Percentiles rank a stretch among this genome's conserved stretches.
These are phyloP conservation scores for Tragelaphus scriptus DNA, from an alignment of 2,113 vertebrate genomes.

Conservation along the genomic window DNA sequence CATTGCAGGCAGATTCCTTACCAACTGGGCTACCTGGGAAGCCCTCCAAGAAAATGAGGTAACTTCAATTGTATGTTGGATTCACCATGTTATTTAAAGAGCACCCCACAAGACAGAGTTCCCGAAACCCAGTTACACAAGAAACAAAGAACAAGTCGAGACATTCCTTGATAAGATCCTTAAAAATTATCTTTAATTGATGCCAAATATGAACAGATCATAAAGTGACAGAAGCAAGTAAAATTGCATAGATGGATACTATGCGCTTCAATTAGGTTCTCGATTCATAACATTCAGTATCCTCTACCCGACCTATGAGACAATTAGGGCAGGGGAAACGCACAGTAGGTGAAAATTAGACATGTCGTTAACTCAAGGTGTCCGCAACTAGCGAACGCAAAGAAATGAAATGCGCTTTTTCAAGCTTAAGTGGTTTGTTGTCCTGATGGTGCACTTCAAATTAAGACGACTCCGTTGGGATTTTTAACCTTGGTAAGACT, in stretches of 20 bases:
- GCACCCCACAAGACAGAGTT: neutral
- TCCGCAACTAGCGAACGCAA: slow-evolving; percentile 68
- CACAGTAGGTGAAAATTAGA: slow-evolving; percentile 70
- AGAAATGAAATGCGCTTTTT: slow-evolving; percentile 68
- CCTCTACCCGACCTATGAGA: slow-evolving; percentile 74
- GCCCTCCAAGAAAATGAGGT: neutral
- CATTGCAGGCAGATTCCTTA: neutral
- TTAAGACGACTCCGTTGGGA: slow-evolving; percentile 50
- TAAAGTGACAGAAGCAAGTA: slow-evolving; percentile 89
- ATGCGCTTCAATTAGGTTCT: slow-evolving; percentile 88
- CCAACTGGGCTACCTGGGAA: neutral
- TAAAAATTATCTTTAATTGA: slow-evolving; percentile 94
- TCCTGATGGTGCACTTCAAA: slow-evolving; percentile 79
- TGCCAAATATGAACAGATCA: slow-evolving; percentile 91
- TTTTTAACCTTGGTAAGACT: slow-evolving; percentile 62
- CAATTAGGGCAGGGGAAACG: slow-evolving; percentile 67
- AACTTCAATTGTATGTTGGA: neutral
- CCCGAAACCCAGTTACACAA: slow-evolving; percentile 60
- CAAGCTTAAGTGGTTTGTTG: slow-evolving; percentile 80
- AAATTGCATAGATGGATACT: slow-evolving; percentile 93
- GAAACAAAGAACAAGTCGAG: slow-evolving; percentile 81
- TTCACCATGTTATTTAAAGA: neutral
- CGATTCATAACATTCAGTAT: slow-evolving; percentile 79
- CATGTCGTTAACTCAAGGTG: slow-evolving; percentile 74
- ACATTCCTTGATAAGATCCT: slow-evolving; percentile 82